phyloP scores from a whole-genome alignment of 30 jellyfish, hydroid and myxozoan genomes.

The Rhopilema esculentum region DNA sequence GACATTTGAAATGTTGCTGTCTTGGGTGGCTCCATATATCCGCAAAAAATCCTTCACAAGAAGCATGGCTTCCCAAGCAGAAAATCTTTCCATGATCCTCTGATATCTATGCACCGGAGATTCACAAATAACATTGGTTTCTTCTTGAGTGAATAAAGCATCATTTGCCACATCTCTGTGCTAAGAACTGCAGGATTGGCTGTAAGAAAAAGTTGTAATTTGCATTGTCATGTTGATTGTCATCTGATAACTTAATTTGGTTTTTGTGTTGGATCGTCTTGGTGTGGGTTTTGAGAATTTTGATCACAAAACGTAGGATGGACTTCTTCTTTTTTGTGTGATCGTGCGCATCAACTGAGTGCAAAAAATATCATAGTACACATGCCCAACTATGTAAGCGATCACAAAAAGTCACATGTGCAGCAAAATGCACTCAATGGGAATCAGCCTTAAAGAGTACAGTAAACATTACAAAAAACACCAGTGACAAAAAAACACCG shows the following conservation, averaged over 20 bases:
- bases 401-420: neutral
- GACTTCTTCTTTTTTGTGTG: neutral
- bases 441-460: neutral
- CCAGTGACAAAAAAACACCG: no score
- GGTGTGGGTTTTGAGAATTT: no score
- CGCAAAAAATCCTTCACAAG: neutral
- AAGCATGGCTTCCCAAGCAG: neutral
- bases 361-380: neutral
- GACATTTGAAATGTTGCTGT: neutral
- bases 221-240: no score
- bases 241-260: neutral
- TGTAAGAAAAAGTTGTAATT: no score
- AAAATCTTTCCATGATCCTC: no score
- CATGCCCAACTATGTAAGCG: neutral
- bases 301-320: neutral
- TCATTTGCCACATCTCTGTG: no score
- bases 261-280: no score
- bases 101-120: no score
- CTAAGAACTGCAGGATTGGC: no score
- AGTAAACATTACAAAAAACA: no score
- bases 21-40: slow-evolving; percentile 7
- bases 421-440: neutral
- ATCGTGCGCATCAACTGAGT: neutral
- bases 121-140: no score
- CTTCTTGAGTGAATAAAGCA: no score